Base-by-base conservation (phyloP, 2,888 invertebrate genomes). In the Microctonus aethiopoides region DNA sequence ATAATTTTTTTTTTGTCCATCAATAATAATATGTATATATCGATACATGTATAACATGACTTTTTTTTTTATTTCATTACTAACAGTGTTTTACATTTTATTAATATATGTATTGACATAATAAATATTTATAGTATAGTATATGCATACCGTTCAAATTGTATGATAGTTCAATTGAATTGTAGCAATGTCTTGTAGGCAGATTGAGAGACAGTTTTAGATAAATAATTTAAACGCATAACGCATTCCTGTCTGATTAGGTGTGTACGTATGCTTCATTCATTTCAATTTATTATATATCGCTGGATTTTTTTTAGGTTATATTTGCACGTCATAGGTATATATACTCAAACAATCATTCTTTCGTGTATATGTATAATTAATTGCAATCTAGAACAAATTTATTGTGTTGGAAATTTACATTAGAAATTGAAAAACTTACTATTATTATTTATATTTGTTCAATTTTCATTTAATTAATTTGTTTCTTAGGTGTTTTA, bases 171-270 rank as follows among this genome's bases (percentile, higher is more conserved):
- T 67, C 78, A 79, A 79, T 80, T 79, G 77, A n/a, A n/a, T n/a
- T n/a, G n/a, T 81, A 82, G 82, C 81, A 76, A 75, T 82, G 80
- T 82, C 76, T 79, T 77, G 78, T 81, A 81, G 82, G 81, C 82
- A 78, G 82, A 80, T 81, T 76, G 74, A 80, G 80, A 61, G n/a
- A n/a, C 71, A 64, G 67, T 67, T 72, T 34, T 39, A 66, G 57
- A 77, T 78, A 78, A 78, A 79, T 77, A 80, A 78, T 75, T 76
- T 75, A 80, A 77, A 79, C 80, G 80, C 81, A 81, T 79, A 46
- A 46, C 46, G 77, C 77, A 71, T 79, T 74, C 72, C 72, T 39
- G n/a, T 2, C 39, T 39, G n/a, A n/a, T 13, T n/a, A n/a, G 36
- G 7, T 36, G 60, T 39, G 13, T 76, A 73, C 74, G 68, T 76